Evolutionary conservation across 2,888 invertebrate species (phyloP).

Genomic region (Melinaea marsaeus): DNA sequence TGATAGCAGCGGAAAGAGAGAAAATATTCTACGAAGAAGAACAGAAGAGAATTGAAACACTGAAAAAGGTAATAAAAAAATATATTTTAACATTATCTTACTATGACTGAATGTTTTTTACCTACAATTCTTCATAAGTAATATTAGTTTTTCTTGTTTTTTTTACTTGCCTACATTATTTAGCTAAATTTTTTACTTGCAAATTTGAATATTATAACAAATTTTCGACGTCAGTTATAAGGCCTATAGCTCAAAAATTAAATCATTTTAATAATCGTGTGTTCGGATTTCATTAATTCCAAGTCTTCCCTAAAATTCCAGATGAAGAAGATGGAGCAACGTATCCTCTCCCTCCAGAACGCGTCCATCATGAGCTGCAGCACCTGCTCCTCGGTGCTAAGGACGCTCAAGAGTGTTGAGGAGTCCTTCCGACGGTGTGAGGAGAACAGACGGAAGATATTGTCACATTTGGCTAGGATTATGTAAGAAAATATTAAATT

Average conservation of each 20-base stretch:
- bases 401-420: constrained; percentile 81
- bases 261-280: too few species aligned
- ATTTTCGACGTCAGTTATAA: too few species aligned
- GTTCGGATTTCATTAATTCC: too few species aligned
- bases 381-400: constrained; percentile 81
- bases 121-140: not conserved
- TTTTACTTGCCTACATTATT: too few species aligned
- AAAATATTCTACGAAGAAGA: constrained; percentile 82
- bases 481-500: constrained; percentile 79
- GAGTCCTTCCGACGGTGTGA: constrained; percentile 77
- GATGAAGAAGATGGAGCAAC: constrained; percentile 84
- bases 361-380: constrained; percentile 83
- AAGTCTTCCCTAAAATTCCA: constrained; percentile 45
- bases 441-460: constrained; percentile 80
- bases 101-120: not conserved
- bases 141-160: too few species aligned
- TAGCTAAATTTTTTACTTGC: too few species aligned
- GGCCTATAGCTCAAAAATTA: too few species aligned
- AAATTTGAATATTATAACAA: too few species aligned
- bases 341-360: constrained; percentile 82
- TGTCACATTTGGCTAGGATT: constrained; percentile 87
- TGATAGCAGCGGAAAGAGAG: constrained; percentile 83
- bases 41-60: constrained; percentile 78
- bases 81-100: constrained; percentile 1
- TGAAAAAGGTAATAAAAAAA: constrained; percentile 78